These are phyloP conservation scores for Galleria mellonella DNA, from an alignment of 1,140 invertebrate genomes.

Conservation along the genomic window DNA sequence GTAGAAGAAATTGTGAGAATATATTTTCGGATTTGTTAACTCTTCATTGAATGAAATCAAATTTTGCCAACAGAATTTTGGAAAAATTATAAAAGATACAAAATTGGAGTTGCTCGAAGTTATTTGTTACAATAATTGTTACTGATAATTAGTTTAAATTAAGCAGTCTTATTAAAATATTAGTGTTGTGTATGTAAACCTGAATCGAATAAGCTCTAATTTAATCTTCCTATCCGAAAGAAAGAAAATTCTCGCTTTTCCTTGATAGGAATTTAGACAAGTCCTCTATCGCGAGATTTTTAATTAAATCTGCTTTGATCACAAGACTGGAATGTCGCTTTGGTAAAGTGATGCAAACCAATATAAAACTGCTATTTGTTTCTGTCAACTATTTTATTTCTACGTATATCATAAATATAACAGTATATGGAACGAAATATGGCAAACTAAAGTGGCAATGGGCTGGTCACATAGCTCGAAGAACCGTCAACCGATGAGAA, in stretches of 20 bases:
- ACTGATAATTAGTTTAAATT: no score
- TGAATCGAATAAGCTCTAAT: constrained; percentile 46
- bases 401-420: no score
- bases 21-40: constrained; percentile 40
- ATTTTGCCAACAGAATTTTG: not conserved
- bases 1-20: constrained; percentile 39
- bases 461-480: no score
- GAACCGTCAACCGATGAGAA: no score
- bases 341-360: constrained; percentile 50
- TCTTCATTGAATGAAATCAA: constrained; percentile 21
- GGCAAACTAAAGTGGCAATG: no score
- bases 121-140: not conserved
- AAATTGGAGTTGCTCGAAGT: no score
- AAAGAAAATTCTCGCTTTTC: constrained; percentile 40
- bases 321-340: constrained; percentile 51
- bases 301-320: constrained; percentile 67
- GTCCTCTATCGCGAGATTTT: constrained; percentile 52
- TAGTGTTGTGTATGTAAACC: constrained; percentile 7
- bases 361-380: constrained; percentile 36
- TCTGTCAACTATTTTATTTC: constrained; percentile 23
- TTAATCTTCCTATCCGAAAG: constrained; percentile 41
- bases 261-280: constrained; percentile 55
- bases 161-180: not conserved
- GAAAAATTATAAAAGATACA: no score
- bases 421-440: no score